Base-by-base conservation (phyloP, 2,113 vertebrate species). In the Pseudopodoces humilis region DNA sequence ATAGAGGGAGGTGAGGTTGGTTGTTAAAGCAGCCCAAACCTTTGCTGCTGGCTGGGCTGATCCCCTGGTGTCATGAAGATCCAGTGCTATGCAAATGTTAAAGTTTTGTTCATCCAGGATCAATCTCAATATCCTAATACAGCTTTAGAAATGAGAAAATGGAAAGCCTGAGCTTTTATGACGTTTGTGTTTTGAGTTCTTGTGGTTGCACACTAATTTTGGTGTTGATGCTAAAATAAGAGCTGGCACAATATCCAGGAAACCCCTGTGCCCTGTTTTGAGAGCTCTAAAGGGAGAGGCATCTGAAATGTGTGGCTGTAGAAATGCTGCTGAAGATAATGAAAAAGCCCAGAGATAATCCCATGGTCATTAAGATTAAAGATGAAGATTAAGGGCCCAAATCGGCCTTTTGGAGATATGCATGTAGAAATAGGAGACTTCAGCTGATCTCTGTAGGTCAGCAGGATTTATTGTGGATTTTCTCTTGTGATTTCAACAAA, bases 281-380 rank as follows among this genome's bases (percentile, higher is more conserved):
- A 58, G 24, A n/a, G 59, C 87, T 80, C 16, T 50, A 2, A 25
- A 52, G 60, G 82, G 68, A 80, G 39, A 65, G 21, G 47, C 30
- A 17, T 49, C 22, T 62, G 13, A 74, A 78, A 70, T 80, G 41
- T 44, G 20, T 53, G 63, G 59, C 78, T 80, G 50, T 25, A 74
- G 92, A 86, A 95, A 90, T 63, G 76, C 63, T 81, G 78, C 75
- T 77, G 79, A 97, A 94, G 91, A 94, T 92, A 91, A 95, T 96
- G 94, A 79, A 84, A 96, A 96, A 96, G 87, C 95, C 81, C 80
- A 24, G 78, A 90, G 87, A 90, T 96, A 92, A 96, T 95, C 94
- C 11, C 25, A 4, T 65, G 58, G 75, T 90, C 87, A 74, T 91
- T 79, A 95, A 95, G 91, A 95, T 92, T 95, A 95, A 65, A 94